phyloP scores from a whole-genome alignment of 2,888 invertebrate genomes.

The Drosophila meridionalis region DNA sequence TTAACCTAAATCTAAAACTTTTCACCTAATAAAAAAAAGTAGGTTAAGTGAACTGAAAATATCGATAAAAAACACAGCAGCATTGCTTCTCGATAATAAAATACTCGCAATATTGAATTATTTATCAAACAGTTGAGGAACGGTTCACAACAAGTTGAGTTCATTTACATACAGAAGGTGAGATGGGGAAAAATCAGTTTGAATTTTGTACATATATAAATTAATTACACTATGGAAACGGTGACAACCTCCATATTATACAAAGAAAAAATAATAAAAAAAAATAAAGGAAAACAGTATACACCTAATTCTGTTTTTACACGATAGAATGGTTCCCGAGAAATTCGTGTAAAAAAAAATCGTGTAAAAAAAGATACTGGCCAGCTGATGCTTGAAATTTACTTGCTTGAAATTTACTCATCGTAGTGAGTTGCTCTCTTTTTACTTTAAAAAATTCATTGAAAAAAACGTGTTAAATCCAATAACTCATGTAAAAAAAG shows the following conservation, averaged over 20 bases:
- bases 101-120: neutral
- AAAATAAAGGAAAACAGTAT: neutral
- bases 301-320: too few species aligned
- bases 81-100: slow-evolving; percentile 5
- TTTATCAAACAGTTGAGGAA: neutral
- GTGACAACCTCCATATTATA: neutral
- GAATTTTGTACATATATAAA: neutral
- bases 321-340: too few species aligned
- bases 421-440: too few species aligned
- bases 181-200: too few species aligned
- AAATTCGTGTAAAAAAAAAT: too few species aligned
- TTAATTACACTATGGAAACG: neutral
- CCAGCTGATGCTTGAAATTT: too few species aligned
- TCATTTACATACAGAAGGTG: neutral
- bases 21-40: slow-evolving; percentile 59
- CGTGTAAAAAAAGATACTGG: too few species aligned
- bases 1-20: slow-evolving; percentile 66
- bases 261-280: too few species aligned
- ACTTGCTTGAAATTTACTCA: too few species aligned
- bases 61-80: slow-evolving; percentile 31
- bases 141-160: slow-evolving; percentile 6
- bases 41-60: slow-evolving; percentile 61
- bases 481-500: too few species aligned
- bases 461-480: too few species aligned
- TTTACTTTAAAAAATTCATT: too few species aligned